A percentile compares a stretch with the other conserved stretches of the same genome.
Conservation (phyloP, 2,797 vertebrate species). For the Anolis apletophallus region DNA sequence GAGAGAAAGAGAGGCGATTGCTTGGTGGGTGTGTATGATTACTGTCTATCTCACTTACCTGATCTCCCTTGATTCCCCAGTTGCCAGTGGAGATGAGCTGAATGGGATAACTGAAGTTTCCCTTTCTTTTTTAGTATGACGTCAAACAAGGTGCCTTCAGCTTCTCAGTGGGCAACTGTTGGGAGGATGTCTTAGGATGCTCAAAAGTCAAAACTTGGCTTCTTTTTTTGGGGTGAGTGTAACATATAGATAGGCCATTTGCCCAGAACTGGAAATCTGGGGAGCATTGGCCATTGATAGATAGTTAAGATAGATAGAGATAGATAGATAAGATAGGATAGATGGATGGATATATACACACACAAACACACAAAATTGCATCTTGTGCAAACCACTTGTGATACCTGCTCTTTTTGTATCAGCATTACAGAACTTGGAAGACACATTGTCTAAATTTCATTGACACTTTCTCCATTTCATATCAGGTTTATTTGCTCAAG, state of each 20-base stretch:
- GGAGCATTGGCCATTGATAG: neutral
- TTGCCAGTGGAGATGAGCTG: neutral
- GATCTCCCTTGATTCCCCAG: neutral
- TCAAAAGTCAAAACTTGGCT: constrained; percentile 7
- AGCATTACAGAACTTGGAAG: neutral
- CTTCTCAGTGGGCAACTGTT: neutral
- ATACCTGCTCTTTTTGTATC: neutral
- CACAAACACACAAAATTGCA: neutral
- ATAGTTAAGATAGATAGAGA: neutral
- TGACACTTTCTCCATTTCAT: neutral
- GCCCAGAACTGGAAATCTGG: neutral
- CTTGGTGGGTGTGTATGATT: neutral
- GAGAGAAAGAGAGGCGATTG: neutral
- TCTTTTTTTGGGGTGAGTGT: constrained; percentile 4
- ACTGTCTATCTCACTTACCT: neutral
- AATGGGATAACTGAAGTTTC: neutral
- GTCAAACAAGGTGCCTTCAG: neutral
- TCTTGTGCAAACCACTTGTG: neutral
- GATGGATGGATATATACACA: no score
- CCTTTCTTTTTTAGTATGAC: neutral
- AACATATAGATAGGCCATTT: neutral
- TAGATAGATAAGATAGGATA: no score
- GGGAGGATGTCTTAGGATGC: neutral
- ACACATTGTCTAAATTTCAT: neutral
- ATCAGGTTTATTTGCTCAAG: neutral